Percentiles rank a stretch among this genome's conserved stretches.
Conservation (phyloP, 2,888 invertebrate species). For the Abrostola tripartita region DNA sequence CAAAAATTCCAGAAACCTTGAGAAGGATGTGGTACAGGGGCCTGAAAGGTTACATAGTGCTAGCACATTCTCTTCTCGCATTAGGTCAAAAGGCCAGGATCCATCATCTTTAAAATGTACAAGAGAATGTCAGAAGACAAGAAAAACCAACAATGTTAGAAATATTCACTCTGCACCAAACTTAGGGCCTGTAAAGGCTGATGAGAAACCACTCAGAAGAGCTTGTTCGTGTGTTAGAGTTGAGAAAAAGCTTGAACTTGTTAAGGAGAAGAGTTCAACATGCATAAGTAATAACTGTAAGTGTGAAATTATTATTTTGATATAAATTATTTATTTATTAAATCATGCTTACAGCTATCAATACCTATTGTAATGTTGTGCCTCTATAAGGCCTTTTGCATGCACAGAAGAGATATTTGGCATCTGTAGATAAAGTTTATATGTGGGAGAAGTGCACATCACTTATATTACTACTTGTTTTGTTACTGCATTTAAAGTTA, state of each 20-base stretch:
- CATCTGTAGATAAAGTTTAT: no score
- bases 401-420: no score
- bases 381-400: no score
- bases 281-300: constrained; percentile 74
- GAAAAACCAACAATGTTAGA: constrained; percentile 55
- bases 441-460: background rate
- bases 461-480: background rate
- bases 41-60: constrained; percentile 83
- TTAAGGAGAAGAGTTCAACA: constrained; percentile 61
- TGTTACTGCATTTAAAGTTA: background rate
- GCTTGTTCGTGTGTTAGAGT: constrained; percentile 78
- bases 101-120: constrained; percentile 63
- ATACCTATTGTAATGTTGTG: background rate
- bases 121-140: constrained; percentile 67
- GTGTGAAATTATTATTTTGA: constrained; percentile 41
- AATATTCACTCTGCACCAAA: constrained; percentile 77
- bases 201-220: constrained; percentile 68
- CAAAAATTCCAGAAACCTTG: constrained; percentile 62
- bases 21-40: constrained; percentile 63
- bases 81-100: constrained; percentile 70
- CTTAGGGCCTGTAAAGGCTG: constrained; percentile 60
- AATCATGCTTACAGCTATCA: no score
- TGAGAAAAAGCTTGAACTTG: constrained; percentile 69
- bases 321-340: no score
- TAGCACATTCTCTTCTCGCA: constrained; percentile 82